Evolutionary conservation across 1,140 invertebrate genomes (phyloP), one percentile per base, ranked within the genome.

Genomic region (Lethrus apterus): DNA sequence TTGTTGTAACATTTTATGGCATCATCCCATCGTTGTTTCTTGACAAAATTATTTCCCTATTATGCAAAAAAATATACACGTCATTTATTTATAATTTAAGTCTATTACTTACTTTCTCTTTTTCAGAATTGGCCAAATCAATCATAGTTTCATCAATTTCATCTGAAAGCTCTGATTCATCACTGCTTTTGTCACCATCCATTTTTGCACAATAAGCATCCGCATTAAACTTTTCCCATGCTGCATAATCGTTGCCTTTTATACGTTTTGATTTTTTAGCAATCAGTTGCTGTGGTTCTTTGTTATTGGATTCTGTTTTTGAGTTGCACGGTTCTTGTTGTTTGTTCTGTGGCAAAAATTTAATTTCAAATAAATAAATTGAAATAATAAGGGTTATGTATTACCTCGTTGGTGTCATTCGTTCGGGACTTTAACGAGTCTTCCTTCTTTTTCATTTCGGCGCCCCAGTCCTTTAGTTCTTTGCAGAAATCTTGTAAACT

Each of bases 201-300:
- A 84, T 54, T 57, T 81, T 76, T 54, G 80, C 74, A 59, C 79
- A 83, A 52, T 80, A 81, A 68, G 81, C 78, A 15, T 86, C 81
- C 76, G 75, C 80, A 77, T 89, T 83, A 77, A 83, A 88, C 60
- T 86, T 84, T 19, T 89, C 84, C 85, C 86, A 90, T 15, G 79
- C 68, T 20, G 67, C 47, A 63, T 87, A 88, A 69, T 90, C 84
- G 49, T 70, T 61, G 23, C 66, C 58, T 33, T 75, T 74, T 50
- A 71, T 65, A 44, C 64, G 62, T 63, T 70, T 44, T 43, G 50
- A 46, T 53, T 51, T 67, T 23, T 67, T 59, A 59, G 60, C 58
- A 62, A 76, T 60, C 64, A 70, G 65, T 63, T 72, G 46, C 69
- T 72, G 44, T 55, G n/a, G 2, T 26, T 53, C 43, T 59, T 62